Evolutionary conservation across 2,113 vertebrate species (phyloP).

Genomic region (Antidorcas marsupialis): DNA sequence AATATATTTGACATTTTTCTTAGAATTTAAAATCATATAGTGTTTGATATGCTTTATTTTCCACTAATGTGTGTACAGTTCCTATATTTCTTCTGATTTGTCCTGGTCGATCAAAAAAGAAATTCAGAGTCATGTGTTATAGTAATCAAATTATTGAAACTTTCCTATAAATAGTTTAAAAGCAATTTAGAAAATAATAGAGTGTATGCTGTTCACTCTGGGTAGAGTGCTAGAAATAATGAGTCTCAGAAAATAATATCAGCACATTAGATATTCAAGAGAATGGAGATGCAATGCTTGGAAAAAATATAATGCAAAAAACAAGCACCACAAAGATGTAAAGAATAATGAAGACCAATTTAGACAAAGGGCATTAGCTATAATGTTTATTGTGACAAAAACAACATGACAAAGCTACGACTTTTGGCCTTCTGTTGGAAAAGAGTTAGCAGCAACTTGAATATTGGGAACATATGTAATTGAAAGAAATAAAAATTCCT

Average conservation of each 20-base stretch:
- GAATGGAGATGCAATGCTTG: slow-evolving; percentile 66
- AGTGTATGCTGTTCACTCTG: slow-evolving; percentile 69
- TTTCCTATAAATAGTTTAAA: slow-evolving; percentile 75
- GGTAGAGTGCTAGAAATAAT: slow-evolving; percentile 69
- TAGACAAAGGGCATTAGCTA: slow-evolving; percentile 66
- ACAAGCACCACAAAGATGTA: slow-evolving; percentile 2
- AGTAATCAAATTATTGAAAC: slow-evolving; percentile 48
- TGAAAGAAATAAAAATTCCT: slow-evolving; percentile 43
- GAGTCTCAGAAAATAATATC: slow-evolving; percentile 69
- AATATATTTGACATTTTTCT: not conserved
- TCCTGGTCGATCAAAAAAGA: not conserved
- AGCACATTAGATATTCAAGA: slow-evolving; percentile 62
- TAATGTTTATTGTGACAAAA: not conserved
- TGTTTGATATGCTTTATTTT: slow-evolving; percentile 27
- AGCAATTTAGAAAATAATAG: slow-evolving; percentile 65
- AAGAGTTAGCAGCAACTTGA: slow-evolving; percentile 14
- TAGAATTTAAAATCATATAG: not conserved
- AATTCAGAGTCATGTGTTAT: slow-evolving; percentile 6
- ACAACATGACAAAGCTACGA: not conserved
- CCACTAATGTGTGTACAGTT: not conserved
- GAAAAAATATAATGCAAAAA: slow-evolving; percentile 65
- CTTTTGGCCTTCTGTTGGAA: not conserved
- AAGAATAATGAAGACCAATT: slow-evolving; percentile 59
- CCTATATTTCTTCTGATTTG: not conserved
- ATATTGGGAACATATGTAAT: not conserved